Conservation (phyloP, 2,797 vertebrate species). For the Galaxias olidus region DNA sequence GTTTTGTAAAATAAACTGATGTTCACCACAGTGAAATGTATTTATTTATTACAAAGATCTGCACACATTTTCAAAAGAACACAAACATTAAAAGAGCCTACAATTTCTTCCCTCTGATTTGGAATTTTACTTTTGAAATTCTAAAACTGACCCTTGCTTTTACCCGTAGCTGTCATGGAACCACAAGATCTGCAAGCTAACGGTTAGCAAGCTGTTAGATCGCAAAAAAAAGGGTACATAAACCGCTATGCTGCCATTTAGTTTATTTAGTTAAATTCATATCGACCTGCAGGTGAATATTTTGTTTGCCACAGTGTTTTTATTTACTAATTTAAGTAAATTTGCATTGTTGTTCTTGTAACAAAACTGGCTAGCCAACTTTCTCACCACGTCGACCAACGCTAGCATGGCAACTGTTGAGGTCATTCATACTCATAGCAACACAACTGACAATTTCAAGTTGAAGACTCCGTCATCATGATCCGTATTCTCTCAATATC, state of each 20-base stretch:
- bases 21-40: not conserved
- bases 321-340: not conserved
- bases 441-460: not conserved
- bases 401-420: not conserved
- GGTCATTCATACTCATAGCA: not conserved
- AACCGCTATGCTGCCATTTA: too few relatives aligned
- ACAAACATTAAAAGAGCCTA: not conserved
- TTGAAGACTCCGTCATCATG: not conserved
- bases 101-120: not conserved
- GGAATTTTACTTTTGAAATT: too few relatives aligned
- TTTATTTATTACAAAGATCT: not conserved
- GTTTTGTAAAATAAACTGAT: slow-evolving; percentile 9
- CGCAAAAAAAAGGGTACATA: too few relatives aligned
- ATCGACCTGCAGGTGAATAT: too few relatives aligned
- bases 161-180: too few relatives aligned
- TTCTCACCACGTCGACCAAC: not conserved
- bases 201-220: too few relatives aligned
- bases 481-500: not conserved
- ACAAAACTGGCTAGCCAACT: not conserved
- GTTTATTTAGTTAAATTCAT: too few relatives aligned
- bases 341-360: not conserved
- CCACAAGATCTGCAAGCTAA: too few relatives aligned
- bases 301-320: too few relatives aligned
- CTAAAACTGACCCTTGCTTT: too few relatives aligned
- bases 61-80: not conserved